A percentile compares a stretch with the other conserved stretches of the same genome.
phyloP scores from a whole-genome alignment of 2,888 invertebrate genomes.

The Drosophila villosipedis region DNA sequence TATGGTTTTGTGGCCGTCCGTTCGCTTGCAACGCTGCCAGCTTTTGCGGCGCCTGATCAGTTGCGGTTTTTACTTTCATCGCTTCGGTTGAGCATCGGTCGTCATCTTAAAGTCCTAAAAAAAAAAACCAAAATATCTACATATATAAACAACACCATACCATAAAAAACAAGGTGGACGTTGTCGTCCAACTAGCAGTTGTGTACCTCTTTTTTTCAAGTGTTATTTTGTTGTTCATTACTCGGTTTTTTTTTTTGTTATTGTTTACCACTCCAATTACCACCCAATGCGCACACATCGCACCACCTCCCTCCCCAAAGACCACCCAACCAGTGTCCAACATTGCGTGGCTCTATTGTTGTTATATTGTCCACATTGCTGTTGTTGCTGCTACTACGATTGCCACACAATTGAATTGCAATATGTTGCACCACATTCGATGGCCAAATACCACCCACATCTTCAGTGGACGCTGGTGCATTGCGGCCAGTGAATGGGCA shows the following conservation, averaged over 20 bases:
- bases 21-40: constrained; percentile 64
- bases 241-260: constrained; percentile 5
- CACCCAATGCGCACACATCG: constrained; percentile 48
- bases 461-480: neutral
- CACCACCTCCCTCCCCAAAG: neutral
- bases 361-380: neutral
- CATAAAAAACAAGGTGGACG: constrained; percentile 12
- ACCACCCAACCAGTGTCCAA: neutral
- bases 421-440: constrained; percentile 45
- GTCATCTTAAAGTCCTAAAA: constrained; percentile 26
- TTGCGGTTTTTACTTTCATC: constrained; percentile 85
- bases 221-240: constrained; percentile 23
- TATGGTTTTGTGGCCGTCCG: constrained; percentile 51
- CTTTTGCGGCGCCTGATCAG: constrained; percentile 82
- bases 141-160: constrained; percentile 12
- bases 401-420: constrained; percentile 61
- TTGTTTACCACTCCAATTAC: constrained; percentile 66
- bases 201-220: constrained; percentile 44
- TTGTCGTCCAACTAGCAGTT: constrained; percentile 53
- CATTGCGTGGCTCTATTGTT: constrained; percentile 42
- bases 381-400: constrained; percentile 27
- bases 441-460: constrained; percentile 26
- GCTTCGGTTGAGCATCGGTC: constrained; percentile 77
- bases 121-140: neutral
- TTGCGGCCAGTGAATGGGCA: constrained; percentile 13